Conservation (phyloP, 2,888 invertebrate genomes). For the Volucella inflata region DNA sequence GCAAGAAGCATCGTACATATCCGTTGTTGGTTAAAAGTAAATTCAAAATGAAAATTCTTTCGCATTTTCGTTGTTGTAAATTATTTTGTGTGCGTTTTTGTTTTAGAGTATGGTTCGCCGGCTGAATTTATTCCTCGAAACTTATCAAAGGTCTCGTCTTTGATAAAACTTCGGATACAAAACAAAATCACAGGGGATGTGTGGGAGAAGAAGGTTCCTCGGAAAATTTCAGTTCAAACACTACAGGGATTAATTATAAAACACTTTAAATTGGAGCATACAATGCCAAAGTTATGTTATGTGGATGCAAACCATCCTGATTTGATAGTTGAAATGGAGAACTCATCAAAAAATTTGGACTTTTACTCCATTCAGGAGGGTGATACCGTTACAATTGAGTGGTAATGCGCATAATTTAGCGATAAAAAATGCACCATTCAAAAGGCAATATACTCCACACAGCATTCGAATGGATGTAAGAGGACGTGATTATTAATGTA, state of each 20-base stretch:
- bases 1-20: conserved; percentile 90
- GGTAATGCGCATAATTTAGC: conserved; percentile 79
- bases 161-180: conserved; percentile 87
- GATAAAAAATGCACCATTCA: conserved; percentile 16
- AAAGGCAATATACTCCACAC: conserved; percentile 47
- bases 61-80: not conserved
- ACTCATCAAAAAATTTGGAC: conserved; percentile 91
- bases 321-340: conserved; percentile 90
- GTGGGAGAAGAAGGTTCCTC: conserved; percentile 89
- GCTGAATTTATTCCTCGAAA: conserved; percentile 89
- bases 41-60: conserved; percentile 78
- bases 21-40: conserved; percentile 89
- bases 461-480: conserved; percentile 43
- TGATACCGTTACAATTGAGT: conserved; percentile 90
- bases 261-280: conserved; percentile 86
- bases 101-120: conserved; percentile 92
- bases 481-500: conserved; percentile 65
- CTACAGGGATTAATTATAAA: conserved; percentile 91
- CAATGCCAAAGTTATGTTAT: conserved; percentile 82
- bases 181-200: conserved; percentile 84
- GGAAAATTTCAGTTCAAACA: conserved; percentile 92
- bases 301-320: conserved; percentile 86
- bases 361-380: conserved; percentile 94
- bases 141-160: conserved; percentile 88
- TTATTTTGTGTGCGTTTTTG: conserved; percentile 51